Base-by-base conservation (phyloP, 1,140 invertebrate species). In the Zophobas morio region DNA sequence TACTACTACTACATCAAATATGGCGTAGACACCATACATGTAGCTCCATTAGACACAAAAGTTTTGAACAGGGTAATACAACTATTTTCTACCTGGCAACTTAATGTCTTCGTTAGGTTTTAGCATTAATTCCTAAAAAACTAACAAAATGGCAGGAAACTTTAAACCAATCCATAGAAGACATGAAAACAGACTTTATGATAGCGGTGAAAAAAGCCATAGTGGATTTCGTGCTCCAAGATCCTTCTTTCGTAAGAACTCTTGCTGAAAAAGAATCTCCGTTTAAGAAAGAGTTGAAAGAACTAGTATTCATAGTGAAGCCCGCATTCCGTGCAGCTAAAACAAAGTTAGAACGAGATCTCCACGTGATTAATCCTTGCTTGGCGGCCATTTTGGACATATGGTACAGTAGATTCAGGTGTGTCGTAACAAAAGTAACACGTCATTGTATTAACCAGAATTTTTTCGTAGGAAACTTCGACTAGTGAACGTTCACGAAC, bases 1-100 rank as follows among this genome's bases (percentile, higher is more conserved):
- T 98, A 98, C 87, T 95, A 96, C 84, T 96, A 96, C 87, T 98
- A 97, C 82, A 92, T 97, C 70, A 92, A 93, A 82, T 93, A 96
- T 86, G 96, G 95, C 0, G 93, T 97, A 40, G 95, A 96, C 84
- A 96, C 95, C 46, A 91, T 93, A 71, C 92, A 96, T 84, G 94
- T 98, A 0, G 93, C 95, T 32, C 92, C 95, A 1, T 90, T 98
- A 85, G 89, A 90, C 83, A 88, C 88, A 79, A 88, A 89, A 88
- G 87, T 92, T 82, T 86, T 90, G 49, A 84, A 89, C 40, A 88
- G 87, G 40, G 91, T 91, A 82, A 1, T 20, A 20, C 20, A 0
- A 20, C 20, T 20, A 0, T 20, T 20, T 20, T 20, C 20, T 20
- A 20, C 20, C 20, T 20, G 20, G 20, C 20, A 20, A 20, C 20